A percentile compares a stretch with the other conserved stretches of the same genome.
Evolutionary conservation across 2,113 vertebrate genomes (phyloP).

Genomic region (Tragelaphus buxtoni): DNA sequence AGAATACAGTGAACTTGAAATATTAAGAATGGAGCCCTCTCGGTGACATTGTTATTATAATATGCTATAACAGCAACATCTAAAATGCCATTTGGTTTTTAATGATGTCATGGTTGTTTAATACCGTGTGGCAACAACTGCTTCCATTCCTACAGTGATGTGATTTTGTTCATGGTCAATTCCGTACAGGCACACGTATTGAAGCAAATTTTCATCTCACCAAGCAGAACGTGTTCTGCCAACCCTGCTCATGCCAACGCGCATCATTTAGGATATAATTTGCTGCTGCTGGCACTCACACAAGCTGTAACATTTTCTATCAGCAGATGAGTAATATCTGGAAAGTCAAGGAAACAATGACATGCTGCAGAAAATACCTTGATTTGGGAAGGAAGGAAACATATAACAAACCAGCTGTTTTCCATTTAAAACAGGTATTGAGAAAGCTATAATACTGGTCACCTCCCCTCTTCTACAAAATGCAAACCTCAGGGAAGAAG

Average conservation of each 20-base stretch:
- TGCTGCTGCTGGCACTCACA: neutral
- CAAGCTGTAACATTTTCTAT: neutral
- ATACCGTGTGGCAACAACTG: neutral
- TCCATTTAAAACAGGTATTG: neutral
- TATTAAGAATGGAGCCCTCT: neutral
- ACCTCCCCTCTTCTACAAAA: neutral
- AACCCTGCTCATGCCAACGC: neutral
- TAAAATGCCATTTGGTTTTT: neutral
- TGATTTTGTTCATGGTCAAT: neutral
- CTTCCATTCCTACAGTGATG: neutral
- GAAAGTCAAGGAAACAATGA: neutral
- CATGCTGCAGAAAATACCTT: neutral
- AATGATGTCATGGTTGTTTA: neutral
- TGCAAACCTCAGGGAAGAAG: neutral
- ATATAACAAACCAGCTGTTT: neutral
- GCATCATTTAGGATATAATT: neutral
- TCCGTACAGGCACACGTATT: neutral
- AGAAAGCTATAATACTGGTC: neutral
- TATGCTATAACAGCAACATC: neutral
- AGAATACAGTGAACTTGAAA: neutral
- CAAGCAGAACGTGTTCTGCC: neutral
- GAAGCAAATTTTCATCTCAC: constrained; percentile 15
- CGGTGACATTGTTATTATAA: neutral
- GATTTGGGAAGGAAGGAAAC: neutral
- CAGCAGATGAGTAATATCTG: neutral